A percentile compares a stretch with the other conserved stretches of the same genome.
Conservation (phyloP, 2,797 vertebrate genomes). For the Acanthurus leucopareius region DNA sequence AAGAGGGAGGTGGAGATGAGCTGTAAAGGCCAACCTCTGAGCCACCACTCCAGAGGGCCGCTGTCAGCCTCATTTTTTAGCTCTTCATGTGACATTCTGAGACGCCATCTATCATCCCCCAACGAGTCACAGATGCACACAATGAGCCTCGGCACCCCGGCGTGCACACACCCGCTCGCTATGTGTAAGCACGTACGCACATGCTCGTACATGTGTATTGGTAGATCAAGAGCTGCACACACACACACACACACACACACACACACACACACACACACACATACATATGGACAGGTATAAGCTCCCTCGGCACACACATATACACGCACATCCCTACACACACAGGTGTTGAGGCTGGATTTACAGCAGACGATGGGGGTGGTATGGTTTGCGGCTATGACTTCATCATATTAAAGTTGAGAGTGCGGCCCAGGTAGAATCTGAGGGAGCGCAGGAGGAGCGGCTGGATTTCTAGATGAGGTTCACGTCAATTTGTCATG, state of each 20-base stretch:
- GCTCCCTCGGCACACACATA: conserved; percentile 35
- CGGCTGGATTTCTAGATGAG: conserved; percentile 72
- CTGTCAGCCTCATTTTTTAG: conserved; percentile 72
- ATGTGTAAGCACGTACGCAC: conserved; percentile 20
- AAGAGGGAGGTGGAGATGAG: conserved; percentile 47
- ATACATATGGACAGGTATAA: conserved; percentile 15
- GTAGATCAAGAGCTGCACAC: conserved; percentile 10
- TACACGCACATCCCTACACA: conserved; percentile 30
- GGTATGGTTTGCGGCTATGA: conserved; percentile 50
- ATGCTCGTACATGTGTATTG: conserved; percentile 16
- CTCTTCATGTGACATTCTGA: conserved; percentile 73
- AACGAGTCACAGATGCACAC: conserved; percentile 51
- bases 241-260: too few species aligned
- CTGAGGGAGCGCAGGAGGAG: conserved; percentile 44
- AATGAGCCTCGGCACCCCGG: conserved; percentile 12
- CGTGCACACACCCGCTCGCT: background rate
- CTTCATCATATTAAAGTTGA: conserved; percentile 79
- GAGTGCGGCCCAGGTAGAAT: conserved; percentile 53
- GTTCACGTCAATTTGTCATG: conserved; percentile 79
- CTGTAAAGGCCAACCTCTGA: conserved; percentile 63
- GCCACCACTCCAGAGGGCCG: conserved; percentile 67
- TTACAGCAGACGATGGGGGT: conserved; percentile 35
- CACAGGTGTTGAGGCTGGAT: conserved; percentile 58
- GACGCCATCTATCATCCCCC: conserved; percentile 70
- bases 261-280: too few species aligned